Percentiles rank a stretch among this genome's conserved stretches.
These are phyloP conservation scores for Carterocephalus palaemon DNA, from an alignment of 2,888 invertebrate species.

Conservation along the genomic window DNA sequence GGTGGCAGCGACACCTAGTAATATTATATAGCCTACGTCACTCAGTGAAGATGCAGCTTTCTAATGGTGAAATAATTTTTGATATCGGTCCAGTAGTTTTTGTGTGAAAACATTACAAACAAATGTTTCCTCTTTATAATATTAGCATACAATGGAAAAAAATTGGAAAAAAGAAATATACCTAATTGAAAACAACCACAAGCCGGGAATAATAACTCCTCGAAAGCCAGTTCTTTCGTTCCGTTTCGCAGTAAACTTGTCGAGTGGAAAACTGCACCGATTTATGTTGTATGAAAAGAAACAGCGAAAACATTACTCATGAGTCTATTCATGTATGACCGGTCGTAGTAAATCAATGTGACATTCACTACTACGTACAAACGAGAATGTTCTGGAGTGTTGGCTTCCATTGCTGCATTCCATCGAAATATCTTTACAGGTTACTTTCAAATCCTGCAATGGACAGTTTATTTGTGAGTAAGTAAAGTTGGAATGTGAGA, in stretches of 20 bases:
- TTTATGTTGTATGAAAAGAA: conserved; percentile 40
- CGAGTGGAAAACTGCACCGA: conserved; percentile 35
- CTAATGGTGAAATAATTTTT: no score
- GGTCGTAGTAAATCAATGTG: conserved; percentile 1
- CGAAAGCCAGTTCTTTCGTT: conserved; percentile 34
- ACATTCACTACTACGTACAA: not conserved
- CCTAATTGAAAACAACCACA: conserved; percentile 27
- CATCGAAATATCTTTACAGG: not conserved
- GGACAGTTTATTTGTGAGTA: not conserved
- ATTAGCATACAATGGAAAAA: no score
- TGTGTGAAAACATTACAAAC: no score
- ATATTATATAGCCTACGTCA: no score
- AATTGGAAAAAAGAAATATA: conserved; percentile 27
- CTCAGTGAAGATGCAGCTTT: no score
- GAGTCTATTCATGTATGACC: conserved; percentile 30
- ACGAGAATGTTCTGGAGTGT: not conserved
- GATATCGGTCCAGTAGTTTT: no score
- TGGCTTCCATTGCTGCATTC: conserved; percentile 11
- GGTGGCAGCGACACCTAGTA: no score
- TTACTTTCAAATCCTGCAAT: not conserved
- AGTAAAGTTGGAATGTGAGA: not conserved
- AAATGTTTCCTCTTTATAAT: no score
- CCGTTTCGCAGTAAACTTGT: conserved; percentile 35
- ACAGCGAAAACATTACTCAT: conserved; percentile 39
- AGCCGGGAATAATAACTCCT: conserved; percentile 38